phyloP scores from a whole-genome alignment of 2,888 invertebrate genomes.

The Metalampra italica region DNA sequence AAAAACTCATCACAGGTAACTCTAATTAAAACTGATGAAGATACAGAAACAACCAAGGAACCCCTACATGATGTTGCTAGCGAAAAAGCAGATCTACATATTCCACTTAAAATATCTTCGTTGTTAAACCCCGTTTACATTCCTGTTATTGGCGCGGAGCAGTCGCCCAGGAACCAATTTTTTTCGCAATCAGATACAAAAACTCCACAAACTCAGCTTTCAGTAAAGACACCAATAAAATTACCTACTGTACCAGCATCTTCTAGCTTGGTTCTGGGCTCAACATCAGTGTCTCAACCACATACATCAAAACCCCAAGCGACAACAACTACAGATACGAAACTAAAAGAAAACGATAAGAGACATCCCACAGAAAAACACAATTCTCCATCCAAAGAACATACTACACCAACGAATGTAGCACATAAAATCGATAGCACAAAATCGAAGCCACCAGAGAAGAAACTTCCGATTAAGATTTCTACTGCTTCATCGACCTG shows the following conservation, averaged over 20 bases:
- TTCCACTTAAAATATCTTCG: conserved; percentile 60
- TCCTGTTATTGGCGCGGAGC: conserved; percentile 15
- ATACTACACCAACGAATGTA: not conserved
- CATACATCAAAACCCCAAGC: not conserved
- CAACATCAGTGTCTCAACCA: not conserved
- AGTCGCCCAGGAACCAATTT: not conserved
- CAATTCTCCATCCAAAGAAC: not conserved
- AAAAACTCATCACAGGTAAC: not conserved
- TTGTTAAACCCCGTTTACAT: conserved; percentile 51
- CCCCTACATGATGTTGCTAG: conserved; percentile 4
- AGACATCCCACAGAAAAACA: not conserved
- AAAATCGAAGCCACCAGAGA: not conserved
- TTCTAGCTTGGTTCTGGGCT: not conserved
- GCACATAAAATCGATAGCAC: not conserved
- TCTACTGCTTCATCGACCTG: not conserved
- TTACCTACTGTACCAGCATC: not conserved
- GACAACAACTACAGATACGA: not conserved
- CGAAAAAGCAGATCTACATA: conserved; percentile 29
- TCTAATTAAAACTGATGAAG: not conserved
- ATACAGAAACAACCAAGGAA: conserved; percentile 11
- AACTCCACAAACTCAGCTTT: not conserved
- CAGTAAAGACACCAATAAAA: not conserved
- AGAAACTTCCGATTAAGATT: not conserved
- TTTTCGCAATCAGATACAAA: not conserved
- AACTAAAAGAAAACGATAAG: not conserved